A percentile compares a stretch with the other conserved stretches of the same genome.
Evolutionary conservation across 2,113 vertebrate genomes (phyloP).

Genomic region (Microcebus tavaratra): DNA sequence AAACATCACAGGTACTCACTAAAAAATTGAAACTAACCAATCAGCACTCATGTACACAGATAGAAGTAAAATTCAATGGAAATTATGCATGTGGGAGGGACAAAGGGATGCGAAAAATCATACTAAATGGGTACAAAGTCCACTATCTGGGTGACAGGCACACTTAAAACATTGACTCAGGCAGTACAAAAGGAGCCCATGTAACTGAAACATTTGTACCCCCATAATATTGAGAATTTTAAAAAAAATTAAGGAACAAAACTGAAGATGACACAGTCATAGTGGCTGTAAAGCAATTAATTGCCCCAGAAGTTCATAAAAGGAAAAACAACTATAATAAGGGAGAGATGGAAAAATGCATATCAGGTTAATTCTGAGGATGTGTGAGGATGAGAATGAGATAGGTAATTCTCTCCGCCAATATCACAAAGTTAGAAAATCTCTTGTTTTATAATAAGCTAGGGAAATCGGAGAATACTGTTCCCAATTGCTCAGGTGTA

Average conservation of each 20-base stretch:
- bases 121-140: too few species aligned
- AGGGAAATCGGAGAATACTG: neutral
- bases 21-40: too few species aligned
- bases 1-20: too few species aligned
- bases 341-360: neutral
- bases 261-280: neutral
- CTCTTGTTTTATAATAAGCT: neutral
- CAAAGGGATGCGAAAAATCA: too few species aligned
- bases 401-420: neutral
- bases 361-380: neutral
- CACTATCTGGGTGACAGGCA: too few species aligned
- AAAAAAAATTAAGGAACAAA: neutral
- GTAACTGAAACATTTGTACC: too few species aligned
- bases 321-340: neutral
- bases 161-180: too few species aligned
- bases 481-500: neutral
- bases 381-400: neutral
- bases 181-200: too few species aligned
- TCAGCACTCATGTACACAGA: too few species aligned
- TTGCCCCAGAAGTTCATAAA: neutral
- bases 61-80: too few species aligned
- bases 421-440: neutral
- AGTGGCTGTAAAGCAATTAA: neutral
- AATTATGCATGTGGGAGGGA: too few species aligned
- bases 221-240: too few species aligned